Base-by-base conservation (phyloP, 2,797 vertebrate species). In the Sardinella longiceps region DNA sequence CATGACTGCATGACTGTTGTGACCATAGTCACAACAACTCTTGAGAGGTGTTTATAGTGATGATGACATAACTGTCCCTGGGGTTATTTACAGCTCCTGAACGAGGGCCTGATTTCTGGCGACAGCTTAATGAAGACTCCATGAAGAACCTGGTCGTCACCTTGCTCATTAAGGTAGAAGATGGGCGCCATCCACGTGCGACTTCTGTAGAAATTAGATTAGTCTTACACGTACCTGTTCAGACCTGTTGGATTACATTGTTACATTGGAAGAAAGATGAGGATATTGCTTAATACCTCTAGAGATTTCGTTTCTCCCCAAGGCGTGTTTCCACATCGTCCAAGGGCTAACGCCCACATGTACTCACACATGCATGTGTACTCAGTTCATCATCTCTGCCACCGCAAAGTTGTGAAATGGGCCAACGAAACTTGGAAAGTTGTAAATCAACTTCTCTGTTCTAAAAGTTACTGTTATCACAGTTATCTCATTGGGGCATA, bases 41-140 rank as follows among this genome's bases (percentile, higher is more conserved):
- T 7, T 20, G 33, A 23, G 15, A 39, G 30, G 39, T 74, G 33
- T 53, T 43, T 25, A 53, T 77, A 50, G 14, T 20, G 18, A 20
- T 50, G 39, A 50, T 37, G 25, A 48, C n/a, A 77, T 80, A 28
- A 5, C 43, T 83, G 53, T 20, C 86, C 84, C 39, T 81, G 0
- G 43, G 46, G 86, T 58, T 91, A 25, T 63, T 84, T 82, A 84
- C 93, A 99, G 98, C 95, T 90, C 98, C 98, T 63, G 89, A 93
- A 83, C 94, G 81, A 81, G 98, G 98, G 11, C 98, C 98, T 1
- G 96, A 98, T 81, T 97, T 99, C 90, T 99, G 98, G 98, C 95
- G 97, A 87, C 58, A 94, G 77, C 43, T 96, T 87, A 87, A 90
- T 83, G 95, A 96, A 58, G 93, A 96, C 87, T 84, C 91, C 0